A percentile compares a stretch with the other conserved stretches of the same genome.
Conservation (phyloP, 2,113 vertebrate species). For the Nesogale talazaci region DNA sequence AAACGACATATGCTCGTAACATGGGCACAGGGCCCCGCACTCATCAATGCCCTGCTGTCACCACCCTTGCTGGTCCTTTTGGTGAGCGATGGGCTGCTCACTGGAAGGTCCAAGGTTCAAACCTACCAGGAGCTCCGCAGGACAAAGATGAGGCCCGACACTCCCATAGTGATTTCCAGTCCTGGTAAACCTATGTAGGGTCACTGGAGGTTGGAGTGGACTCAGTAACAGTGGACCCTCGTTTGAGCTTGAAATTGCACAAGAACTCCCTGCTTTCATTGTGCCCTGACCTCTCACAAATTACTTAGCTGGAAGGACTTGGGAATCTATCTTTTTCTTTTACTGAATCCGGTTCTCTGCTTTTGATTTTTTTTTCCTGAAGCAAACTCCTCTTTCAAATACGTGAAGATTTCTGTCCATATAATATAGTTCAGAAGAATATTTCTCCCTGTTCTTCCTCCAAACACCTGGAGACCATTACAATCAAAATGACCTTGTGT, state of each 20-base stretch:
- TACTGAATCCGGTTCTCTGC: conserved; percentile 9
- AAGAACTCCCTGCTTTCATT: neutral
- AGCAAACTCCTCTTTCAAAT: conserved; percentile 24
- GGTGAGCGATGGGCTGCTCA: too few relatives aligned
- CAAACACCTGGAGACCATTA: conserved; percentile 50
- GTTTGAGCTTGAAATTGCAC: conserved; percentile 37
- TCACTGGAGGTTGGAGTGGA: too few relatives aligned
- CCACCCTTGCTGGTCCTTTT: neutral
- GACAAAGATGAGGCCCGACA: too few relatives aligned
- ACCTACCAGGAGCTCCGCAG: too few relatives aligned
- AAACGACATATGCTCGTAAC: neutral
- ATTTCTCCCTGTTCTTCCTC: conserved; percentile 12
- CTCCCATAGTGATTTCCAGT: too few relatives aligned
- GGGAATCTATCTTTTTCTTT: conserved; percentile 51
- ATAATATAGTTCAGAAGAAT: conserved; percentile 52
- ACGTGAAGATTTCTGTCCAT: conserved; percentile 41
- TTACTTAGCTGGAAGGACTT: neutral
- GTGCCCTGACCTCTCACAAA: conserved; percentile 1
- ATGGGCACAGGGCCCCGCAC: neutral
- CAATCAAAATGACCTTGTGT: conserved; percentile 54
- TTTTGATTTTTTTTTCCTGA: conserved; percentile 54
- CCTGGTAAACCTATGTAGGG: too few relatives aligned
- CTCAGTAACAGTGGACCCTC: too few relatives aligned
- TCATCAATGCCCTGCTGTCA: neutral
- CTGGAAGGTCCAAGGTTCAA: too few relatives aligned